Evolutionary conservation across 2,797 vertebrate species (phyloP).

Genomic region (Tolypeutes matacus): DNA sequence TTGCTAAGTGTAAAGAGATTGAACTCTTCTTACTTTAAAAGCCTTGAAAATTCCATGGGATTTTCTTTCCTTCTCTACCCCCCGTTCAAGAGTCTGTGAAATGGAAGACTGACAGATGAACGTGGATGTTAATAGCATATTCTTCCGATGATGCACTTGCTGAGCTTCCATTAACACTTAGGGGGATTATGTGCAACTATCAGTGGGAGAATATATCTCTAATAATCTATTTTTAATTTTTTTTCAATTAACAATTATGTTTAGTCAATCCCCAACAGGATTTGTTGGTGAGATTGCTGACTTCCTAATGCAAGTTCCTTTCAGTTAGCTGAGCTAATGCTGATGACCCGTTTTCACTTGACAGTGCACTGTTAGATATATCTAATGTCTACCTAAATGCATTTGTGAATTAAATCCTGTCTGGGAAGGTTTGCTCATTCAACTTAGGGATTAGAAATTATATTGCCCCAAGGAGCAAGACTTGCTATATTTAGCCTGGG

Average conservation of each 20-base stretch:
- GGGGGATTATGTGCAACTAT: constrained; percentile 74
- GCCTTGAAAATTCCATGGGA: constrained; percentile 18
- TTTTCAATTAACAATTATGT: constrained; percentile 78
- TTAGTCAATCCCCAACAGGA: constrained; percentile 77
- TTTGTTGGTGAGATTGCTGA: constrained; percentile 70
- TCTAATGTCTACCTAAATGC: constrained; percentile 75
- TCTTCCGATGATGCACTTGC: constrained; percentile 51
- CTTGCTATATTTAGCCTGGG: constrained; percentile 77
- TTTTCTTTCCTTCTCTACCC: not conserved
- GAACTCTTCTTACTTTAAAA: constrained; percentile 17
- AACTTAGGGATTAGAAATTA: constrained; percentile 78
- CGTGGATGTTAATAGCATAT: constrained; percentile 47
- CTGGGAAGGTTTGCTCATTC: constrained; percentile 72
- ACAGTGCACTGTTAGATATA: constrained; percentile 55
- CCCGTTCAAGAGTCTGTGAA: not conserved
- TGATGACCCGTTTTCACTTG: constrained; percentile 70
- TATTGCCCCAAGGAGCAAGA: constrained; percentile 71
- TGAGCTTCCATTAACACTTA: constrained; percentile 81
- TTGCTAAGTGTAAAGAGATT: not conserved
- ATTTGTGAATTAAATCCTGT: constrained; percentile 78
- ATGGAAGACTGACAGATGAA: constrained; percentile 55
- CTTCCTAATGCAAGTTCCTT: constrained; percentile 76
- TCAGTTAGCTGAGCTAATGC: constrained; percentile 71
- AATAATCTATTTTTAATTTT: constrained; percentile 75
- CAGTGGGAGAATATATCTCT: constrained; percentile 65